Percentiles rank a stretch among this genome's conserved stretches.
Conservation (phyloP, 2,797 vertebrate species). For the Leptatherina wallacei region DNA sequence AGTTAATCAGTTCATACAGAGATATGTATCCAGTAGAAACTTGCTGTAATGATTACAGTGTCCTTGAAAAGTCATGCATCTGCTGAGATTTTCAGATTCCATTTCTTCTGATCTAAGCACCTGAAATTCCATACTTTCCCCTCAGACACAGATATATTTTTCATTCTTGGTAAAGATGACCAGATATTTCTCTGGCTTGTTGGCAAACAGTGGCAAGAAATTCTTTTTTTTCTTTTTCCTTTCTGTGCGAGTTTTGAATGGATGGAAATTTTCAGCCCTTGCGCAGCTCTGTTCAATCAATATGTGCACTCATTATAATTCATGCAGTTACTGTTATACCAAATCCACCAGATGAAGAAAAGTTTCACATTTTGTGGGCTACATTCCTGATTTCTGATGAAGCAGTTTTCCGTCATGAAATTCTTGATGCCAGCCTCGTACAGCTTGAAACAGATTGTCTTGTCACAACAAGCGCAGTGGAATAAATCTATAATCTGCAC, state of each 20-base stretch:
- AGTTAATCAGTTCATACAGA: background rate
- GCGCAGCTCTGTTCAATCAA: background rate
- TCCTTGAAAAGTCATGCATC: background rate
- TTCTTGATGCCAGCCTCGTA: background rate
- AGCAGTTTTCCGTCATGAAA: background rate
- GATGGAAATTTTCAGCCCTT: background rate
- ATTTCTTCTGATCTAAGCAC: background rate
- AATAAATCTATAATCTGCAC: constrained; percentile 25
- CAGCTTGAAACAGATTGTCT: constrained; percentile 17
- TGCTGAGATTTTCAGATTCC: background rate
- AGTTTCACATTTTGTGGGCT: background rate
- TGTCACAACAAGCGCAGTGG: background rate
- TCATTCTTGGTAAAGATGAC: background rate
- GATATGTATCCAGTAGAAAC: background rate
- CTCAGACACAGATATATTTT: background rate
- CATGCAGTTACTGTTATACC: background rate
- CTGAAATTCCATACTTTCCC: background rate
- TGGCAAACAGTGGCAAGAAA: background rate
- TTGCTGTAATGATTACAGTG: background rate
- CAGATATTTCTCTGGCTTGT: background rate
- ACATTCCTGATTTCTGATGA: background rate
- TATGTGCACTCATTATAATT: background rate
- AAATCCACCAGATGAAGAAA: background rate
- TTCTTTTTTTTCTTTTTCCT: background rate
- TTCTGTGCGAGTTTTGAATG: background rate